A percentile compares a stretch with the other conserved stretches of the same genome.
These are phyloP conservation scores for Chirona hameri DNA, from an alignment of 2,888 invertebrate species.

Conservation along the genomic window DNA sequence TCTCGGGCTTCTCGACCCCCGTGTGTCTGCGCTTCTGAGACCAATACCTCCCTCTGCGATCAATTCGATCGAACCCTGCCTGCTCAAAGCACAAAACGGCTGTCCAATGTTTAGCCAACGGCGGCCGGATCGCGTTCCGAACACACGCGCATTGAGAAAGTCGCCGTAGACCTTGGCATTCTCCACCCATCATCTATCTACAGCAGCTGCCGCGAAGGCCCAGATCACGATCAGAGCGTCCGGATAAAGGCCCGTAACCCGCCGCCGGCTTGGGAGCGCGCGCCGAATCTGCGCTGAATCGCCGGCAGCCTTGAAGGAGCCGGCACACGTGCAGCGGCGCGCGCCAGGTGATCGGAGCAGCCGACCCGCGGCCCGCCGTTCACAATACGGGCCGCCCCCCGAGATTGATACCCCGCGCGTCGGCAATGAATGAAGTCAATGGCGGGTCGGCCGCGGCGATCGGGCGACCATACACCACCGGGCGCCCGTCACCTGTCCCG, in stretches of 20 bases:
- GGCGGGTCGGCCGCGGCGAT: not conserved
- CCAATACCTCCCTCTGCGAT: not conserved
- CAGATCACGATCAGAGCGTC: not conserved
- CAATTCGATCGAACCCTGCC: not conserved
- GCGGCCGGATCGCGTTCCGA: not conserved
- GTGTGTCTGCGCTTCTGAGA: too few species aligned
- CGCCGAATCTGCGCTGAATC: not conserved
- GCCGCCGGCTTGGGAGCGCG: not conserved
- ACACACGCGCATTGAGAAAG: not conserved
- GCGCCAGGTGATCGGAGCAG: not conserved
- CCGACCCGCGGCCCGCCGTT: not conserved
- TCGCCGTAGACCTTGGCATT: conserved; percentile 1
- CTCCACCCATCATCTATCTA: conserved; percentile 1
- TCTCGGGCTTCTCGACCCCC: too few species aligned
- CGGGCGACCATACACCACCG: not conserved
- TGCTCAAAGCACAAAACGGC: not conserved
- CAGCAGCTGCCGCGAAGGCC: not conserved
- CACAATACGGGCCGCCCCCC: not conserved
- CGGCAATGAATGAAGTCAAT: conserved; percentile 12
- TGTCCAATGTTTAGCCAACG: not conserved
- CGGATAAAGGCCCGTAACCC: not conserved
- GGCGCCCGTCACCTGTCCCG: conserved; percentile 2
- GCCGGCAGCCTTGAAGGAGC: not conserved
- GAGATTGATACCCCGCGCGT: not conserved
- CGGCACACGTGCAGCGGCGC: not conserved